Percentiles rank a stretch among this genome's conserved stretches.
Evolutionary conservation across 2,113 vertebrate genomes (phyloP).

Genomic region (Neofelis nebulosa): DNA sequence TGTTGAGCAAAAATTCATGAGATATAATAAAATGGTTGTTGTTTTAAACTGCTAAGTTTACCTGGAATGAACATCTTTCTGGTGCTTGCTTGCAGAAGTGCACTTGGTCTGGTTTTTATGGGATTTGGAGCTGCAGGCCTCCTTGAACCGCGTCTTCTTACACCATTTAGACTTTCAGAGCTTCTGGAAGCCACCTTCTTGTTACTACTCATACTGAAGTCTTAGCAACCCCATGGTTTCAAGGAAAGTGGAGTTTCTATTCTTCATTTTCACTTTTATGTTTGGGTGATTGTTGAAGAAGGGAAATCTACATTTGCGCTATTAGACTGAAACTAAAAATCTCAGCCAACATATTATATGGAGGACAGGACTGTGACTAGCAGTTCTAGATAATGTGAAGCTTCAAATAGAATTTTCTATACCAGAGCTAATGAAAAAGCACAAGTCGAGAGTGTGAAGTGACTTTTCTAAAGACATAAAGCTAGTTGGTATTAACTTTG

Average conservation of each 20-base stretch:
- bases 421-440: background rate
- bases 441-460: background rate
- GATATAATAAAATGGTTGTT: background rate
- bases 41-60: background rate
- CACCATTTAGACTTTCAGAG: background rate
- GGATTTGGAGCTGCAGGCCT: background rate
- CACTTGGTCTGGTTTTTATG: background rate
- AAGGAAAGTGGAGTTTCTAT: background rate
- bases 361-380: background rate
- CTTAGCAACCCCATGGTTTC: background rate
- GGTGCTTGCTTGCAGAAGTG: background rate
- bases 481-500: background rate
- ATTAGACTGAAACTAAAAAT: background rate
- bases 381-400: background rate
- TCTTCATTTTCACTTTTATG: background rate
- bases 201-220: background rate
- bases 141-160: background rate
- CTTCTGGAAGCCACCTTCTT: background rate
- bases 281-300: background rate
- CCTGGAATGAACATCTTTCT: background rate
- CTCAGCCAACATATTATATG: background rate
- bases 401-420: background rate
- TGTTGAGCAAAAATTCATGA: background rate
- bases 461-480: conserved; percentile 4
- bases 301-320: background rate